Conservation (phyloP, 2,888 invertebrate genomes). For the Caenorhabditis virilis region DNA sequence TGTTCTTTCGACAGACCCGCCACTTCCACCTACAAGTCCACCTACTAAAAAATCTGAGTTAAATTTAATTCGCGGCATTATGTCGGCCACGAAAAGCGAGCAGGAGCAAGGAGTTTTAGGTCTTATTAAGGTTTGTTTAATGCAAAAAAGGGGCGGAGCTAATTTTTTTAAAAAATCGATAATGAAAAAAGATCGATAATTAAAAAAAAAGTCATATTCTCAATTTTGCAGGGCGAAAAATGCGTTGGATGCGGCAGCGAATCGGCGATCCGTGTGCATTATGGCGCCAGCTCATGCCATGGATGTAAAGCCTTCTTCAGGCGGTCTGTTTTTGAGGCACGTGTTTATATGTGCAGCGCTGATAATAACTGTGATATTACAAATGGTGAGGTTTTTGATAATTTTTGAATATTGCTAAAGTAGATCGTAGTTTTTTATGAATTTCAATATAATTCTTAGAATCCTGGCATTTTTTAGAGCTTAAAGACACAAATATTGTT, state of each 20-base stretch:
- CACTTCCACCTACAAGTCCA: not conserved
- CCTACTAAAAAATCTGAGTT: not conserved
- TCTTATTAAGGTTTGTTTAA: constrained; percentile 1
- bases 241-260: constrained; percentile 56
- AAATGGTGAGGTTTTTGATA: constrained; percentile 39
- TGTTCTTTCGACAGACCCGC: not conserved
- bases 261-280: constrained; percentile 54
- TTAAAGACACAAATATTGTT: no score
- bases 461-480: no score
- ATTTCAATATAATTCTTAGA: no score
- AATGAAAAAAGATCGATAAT: not conserved
- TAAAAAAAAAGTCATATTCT: no score
- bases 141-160: not conserved
- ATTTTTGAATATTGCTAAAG: not conserved
- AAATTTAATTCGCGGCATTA: no score
- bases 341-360: constrained; percentile 46
- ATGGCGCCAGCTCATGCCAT: constrained; percentile 57
- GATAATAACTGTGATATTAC: constrained; percentile 52
- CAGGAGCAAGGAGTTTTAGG: not conserved
- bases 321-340: constrained; percentile 54
- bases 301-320: constrained; percentile 60
- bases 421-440: not conserved
- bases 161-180: not conserved
- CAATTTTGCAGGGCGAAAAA: constrained; percentile 40
- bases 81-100: constrained; percentile 1